These are phyloP conservation scores for Pampus argenteus DNA, from an alignment of 2,797 vertebrate species.

Conservation along the genomic window DNA sequence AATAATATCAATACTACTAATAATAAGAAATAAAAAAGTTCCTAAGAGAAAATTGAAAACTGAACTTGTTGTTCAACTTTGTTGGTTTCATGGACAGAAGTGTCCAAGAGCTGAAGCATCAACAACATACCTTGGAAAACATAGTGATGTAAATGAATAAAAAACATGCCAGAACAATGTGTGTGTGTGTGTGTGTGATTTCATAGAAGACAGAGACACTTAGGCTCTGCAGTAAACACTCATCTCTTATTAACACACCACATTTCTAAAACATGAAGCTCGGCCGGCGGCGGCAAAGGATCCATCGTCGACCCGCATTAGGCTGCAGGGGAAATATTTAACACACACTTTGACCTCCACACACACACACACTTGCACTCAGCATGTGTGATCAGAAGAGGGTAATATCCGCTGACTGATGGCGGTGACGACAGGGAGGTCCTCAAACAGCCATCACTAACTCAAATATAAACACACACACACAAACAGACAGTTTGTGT, in stretches of 20 bases:
- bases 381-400: conserved; percentile 54
- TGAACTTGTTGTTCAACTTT: no score
- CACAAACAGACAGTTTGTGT: background rate
- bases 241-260: conserved; percentile 66
- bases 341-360: conserved; percentile 36
- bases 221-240: conserved; percentile 61
- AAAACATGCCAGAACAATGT: conserved; percentile 10
- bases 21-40: no score
- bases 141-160: background rate
- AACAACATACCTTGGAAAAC: background rate
- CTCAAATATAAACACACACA: conserved; percentile 56
- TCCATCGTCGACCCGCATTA: conserved; percentile 20
- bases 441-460: conserved; percentile 66
- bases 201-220: conserved; percentile 39
- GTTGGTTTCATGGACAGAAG: no score
- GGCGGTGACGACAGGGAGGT: conserved; percentile 69
- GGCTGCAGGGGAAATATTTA: conserved; percentile 42
- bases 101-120: no score
- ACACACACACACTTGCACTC: conserved; percentile 20
- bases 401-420: conserved; percentile 75
- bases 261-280: conserved; percentile 62
- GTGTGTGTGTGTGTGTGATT: conserved; percentile 41
- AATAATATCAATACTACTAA: no score
- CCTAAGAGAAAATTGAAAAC: no score
- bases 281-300: background rate